A percentile compares a stretch with the other conserved stretches of the same genome.
Conservation (phyloP, 1,140 invertebrate genomes). For the Latrodectus geometricus region DNA sequence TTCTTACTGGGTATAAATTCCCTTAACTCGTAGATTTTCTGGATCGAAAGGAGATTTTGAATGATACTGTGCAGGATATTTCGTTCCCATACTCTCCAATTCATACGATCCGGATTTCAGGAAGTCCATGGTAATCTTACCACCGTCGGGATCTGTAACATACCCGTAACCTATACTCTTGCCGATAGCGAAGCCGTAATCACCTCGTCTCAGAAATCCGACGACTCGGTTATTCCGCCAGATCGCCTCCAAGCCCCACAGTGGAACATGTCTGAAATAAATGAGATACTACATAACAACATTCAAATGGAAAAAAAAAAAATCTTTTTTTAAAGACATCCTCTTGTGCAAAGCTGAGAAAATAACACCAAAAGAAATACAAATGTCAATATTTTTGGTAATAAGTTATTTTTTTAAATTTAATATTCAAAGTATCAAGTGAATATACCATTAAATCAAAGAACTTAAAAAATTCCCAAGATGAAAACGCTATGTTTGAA, state of each 20-base stretch:
- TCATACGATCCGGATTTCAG: conserved; percentile 80
- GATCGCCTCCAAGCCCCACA: conserved; percentile 87
- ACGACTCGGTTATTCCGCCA: conserved; percentile 81
- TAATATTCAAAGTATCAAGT: too few species aligned
- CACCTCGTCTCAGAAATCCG: conserved; percentile 83
- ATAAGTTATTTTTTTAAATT: too few species aligned
- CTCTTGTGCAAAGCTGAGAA: too few species aligned
- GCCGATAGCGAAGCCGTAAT: conserved; percentile 81
- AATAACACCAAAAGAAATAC: too few species aligned
- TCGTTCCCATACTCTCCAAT: conserved; percentile 82
- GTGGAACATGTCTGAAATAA: conserved; percentile 73
- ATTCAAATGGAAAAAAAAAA: too few species aligned
- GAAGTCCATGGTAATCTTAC: conserved; percentile 72
- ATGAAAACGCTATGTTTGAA: too few species aligned
- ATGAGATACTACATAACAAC: not conserved
- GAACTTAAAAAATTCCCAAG: too few species aligned
- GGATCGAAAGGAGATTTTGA: conserved; percentile 85
- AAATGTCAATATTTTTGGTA: too few species aligned
- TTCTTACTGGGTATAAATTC: conserved; percentile 40
- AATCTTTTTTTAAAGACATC: too few species aligned
- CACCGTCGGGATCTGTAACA: conserved; percentile 71
- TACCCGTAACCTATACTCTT: conserved; percentile 79
- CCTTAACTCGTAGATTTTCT: conserved; percentile 74
- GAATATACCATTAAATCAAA: too few species aligned
- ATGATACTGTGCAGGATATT: conserved; percentile 78